phyloP scores from a whole-genome alignment of 1,140 invertebrate species.

The Lasioglossum albipes region DNA sequence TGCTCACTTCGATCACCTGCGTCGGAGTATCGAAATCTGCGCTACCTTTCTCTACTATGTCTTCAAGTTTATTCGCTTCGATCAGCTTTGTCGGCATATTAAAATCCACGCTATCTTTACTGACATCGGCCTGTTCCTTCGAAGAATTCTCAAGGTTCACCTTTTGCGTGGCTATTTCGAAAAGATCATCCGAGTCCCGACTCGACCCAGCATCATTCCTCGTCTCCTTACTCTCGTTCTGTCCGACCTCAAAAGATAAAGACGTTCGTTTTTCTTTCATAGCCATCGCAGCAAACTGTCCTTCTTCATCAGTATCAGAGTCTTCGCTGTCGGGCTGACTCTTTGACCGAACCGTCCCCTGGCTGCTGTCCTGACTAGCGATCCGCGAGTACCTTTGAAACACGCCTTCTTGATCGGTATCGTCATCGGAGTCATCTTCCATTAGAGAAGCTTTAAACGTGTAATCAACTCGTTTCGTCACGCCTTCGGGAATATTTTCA shows the following conservation, averaged over 20 bases:
- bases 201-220: constrained; percentile 24
- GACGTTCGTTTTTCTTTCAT: constrained; percentile 8
- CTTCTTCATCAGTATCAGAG: constrained; percentile 50
- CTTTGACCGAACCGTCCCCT: neutral
- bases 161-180: constrained; percentile 55
- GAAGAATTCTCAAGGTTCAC: neutral
- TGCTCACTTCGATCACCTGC: neutral
- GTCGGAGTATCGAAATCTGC: neutral
- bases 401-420: neutral
- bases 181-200: constrained; percentile 59
- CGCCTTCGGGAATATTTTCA: neutral
- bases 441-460: neutral
- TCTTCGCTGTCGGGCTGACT: constrained; percentile 11
- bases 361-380: neutral
- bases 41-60: neutral
- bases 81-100: constrained; percentile 6
- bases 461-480: neutral
- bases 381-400: neutral
- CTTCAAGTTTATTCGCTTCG: neutral
- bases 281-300: constrained; percentile 36
- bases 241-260: neutral
- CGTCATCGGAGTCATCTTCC: constrained; percentile 13
- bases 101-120: neutral
- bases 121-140: too few relatives aligned
- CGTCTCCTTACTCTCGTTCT: neutral